Evolutionary conservation across 2,888 invertebrate genomes (phyloP), one percentile per base, ranked within the genome.

Genomic region (Pristionchus entomophagus): DNA sequence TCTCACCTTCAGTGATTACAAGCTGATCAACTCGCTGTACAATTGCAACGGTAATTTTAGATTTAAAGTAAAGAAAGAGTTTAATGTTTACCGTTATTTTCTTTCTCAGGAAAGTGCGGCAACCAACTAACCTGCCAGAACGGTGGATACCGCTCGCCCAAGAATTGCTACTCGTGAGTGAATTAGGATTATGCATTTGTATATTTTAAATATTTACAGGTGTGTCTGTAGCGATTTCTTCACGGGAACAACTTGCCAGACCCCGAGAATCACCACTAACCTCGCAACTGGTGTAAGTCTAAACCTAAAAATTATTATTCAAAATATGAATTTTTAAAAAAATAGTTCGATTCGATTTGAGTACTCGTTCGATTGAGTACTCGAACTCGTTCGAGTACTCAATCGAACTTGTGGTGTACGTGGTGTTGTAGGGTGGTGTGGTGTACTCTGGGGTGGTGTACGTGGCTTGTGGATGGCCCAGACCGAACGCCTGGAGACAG

Each of bases 171-270:
- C 38, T 29, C 22, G 83, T 84, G 29, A 19, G 83, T 4, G 8
- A 83, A 1, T 26, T 56, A n/a, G n/a, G n/a, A n/a, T n/a, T n/a
- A n/a, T n/a, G 14, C 45, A 45, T 45, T 45, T 45, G 45, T 45
- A 10, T 45, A 14, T 45, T 45, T 14, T 45, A 45, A 45, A 10
- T 45, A 10, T 45, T n/a, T 81, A 4, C 32, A 84, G 83, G 2
- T 84, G 83, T 29, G 45, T 65, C 49, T 84, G 83, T 49, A 45
- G 19, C 32, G 65, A 62, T 14, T 84, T 84, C 83, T 84, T 38
- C 83, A 65, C 45, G 19, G 83, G 83, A 17, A 26, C 53, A 22
- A 53, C 26, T 38, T 82, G 82, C 82, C 49, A 82, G 59, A 82
- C 53, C n/a, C 59, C 53, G n/a, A 59, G n/a, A 41, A 22, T 14